Evolutionary conservation across 1,140 invertebrate species (phyloP), one percentile per base, ranked within the genome.

Genomic region (Rhagoletis pomonella): DNA sequence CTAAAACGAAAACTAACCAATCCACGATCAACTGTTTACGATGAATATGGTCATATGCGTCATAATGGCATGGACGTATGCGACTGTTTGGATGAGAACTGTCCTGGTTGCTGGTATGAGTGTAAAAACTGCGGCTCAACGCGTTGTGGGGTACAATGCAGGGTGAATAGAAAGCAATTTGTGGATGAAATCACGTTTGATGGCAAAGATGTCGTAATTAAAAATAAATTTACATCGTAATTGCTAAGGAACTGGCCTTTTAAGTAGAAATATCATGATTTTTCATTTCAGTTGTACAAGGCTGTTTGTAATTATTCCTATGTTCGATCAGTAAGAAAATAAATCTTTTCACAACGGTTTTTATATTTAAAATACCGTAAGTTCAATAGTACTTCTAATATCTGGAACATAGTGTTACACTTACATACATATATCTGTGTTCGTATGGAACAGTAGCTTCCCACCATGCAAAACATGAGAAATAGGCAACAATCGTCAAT

Each of bases 111-210:
- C 73, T 92, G 91, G 91, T 90, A 87, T 60, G 88, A 88, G 47
- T 92, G 91, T 55, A 88, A 88, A 6, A 89, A 86, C 84, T 92
- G 91, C 73, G 90, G 90, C 4, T 90, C 90, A 2, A 89, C 89
- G 7, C 89, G 89, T 50, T 92, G 91, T 19, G 91, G 91, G 60
- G 89, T 90, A 3, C 91, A 91, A 42, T 92, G 91, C 65, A 88
- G 91, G 4, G 90, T 88, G 0, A 90, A 90, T 86, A 89, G 91
- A 44, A 91, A 91, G 85, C 90, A 91, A 69, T 91, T 89, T n/a
- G 92, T 92, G 87, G 91, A 92, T 85, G 88, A 86, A 12, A 90
- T 92, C 86, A 87, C 88, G 12, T 90, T 91, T 86, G 91, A 92
- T 88, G 91, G 91, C 50, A 92, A 92, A 69, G 91, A 91, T 58